A percentile compares a stretch with the other conserved stretches of the same genome.
Evolutionary conservation across 2,888 invertebrate species (phyloP).

Genomic region (Eutolmus rufibarbis): DNA sequence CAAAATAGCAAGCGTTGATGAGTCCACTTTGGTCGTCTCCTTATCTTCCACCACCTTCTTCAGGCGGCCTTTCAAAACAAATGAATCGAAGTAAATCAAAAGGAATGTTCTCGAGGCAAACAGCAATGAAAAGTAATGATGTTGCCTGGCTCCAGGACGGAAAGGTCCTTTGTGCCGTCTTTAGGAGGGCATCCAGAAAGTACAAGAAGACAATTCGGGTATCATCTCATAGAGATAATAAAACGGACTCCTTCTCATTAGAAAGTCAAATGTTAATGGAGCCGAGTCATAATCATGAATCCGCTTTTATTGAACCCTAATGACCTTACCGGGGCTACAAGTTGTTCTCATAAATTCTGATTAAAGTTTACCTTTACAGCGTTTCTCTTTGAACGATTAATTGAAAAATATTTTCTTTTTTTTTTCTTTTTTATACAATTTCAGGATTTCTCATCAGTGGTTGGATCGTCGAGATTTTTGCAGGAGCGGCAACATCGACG

Average conservation of each 20-base stretch:
- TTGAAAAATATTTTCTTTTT: background rate
- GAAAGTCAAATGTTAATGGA: slow-evolving; percentile 19
- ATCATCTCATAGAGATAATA: background rate
- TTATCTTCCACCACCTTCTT: background rate
- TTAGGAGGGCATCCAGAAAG: background rate
- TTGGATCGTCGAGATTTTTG: background rate
- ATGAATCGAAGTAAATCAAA: background rate
- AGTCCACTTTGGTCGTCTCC: background rate
- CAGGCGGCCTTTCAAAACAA: background rate
- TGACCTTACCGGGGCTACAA: background rate
- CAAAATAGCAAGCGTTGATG: background rate
- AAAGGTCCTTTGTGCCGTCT: background rate
- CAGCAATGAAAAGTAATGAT: background rate
- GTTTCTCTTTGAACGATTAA: background rate
- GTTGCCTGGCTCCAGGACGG: background rate
- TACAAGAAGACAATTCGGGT: background rate
- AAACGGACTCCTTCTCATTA: slow-evolving; percentile 2
- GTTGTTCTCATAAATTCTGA: slow-evolving; percentile 13
- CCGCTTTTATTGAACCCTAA: slow-evolving; percentile 2
- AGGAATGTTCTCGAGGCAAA: background rate
- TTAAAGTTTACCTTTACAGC: slow-evolving; percentile 13
- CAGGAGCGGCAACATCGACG: background rate
- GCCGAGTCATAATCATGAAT: slow-evolving; percentile 29
- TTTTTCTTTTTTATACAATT: background rate
- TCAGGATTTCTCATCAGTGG: background rate